A percentile compares a stretch with the other conserved stretches of the same genome.
These are phyloP conservation scores for Patella depressa DNA, from an alignment of 2,888 invertebrate species.

Conservation along the genomic window DNA sequence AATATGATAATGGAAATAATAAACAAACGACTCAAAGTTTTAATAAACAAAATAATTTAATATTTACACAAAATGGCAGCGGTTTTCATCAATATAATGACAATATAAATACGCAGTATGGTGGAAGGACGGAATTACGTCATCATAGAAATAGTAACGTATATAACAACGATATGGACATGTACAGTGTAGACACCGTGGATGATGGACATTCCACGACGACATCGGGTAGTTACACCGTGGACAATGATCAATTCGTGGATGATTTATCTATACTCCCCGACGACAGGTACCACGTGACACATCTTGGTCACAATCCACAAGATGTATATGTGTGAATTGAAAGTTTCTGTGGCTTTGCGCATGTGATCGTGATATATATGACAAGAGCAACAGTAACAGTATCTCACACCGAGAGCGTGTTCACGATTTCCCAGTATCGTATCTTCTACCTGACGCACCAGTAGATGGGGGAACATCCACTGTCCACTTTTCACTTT, in stretches of 20 bases:
- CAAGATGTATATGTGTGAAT: constrained; percentile 3
- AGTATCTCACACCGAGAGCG: no score
- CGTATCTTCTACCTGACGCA: no score
- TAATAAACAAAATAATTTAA: neutral
- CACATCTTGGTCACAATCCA: neutral
- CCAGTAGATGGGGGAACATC: no score
- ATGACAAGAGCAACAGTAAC: no score
- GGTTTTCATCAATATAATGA: neutral
- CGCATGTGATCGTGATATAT: no score
- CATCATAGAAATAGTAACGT: neutral
- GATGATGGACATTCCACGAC: constrained; percentile 6
- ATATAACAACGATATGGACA: neutral
- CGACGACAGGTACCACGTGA: neutral
- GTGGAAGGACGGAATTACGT: neutral
- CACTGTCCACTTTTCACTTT: no score
- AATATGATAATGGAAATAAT: neutral
- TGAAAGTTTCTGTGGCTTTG: no score
- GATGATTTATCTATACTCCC: neutral
- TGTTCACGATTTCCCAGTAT: no score
- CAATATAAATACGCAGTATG: neutral
- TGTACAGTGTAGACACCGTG: neutral
- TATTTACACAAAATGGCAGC: neutral
- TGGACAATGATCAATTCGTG: neutral
- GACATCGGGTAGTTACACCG: neutral
- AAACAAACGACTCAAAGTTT: neutral